Evolutionary conservation across 2,888 invertebrate species (phyloP), one percentile per base, ranked within the genome.

Genomic region (Tenthredo livida): DNA sequence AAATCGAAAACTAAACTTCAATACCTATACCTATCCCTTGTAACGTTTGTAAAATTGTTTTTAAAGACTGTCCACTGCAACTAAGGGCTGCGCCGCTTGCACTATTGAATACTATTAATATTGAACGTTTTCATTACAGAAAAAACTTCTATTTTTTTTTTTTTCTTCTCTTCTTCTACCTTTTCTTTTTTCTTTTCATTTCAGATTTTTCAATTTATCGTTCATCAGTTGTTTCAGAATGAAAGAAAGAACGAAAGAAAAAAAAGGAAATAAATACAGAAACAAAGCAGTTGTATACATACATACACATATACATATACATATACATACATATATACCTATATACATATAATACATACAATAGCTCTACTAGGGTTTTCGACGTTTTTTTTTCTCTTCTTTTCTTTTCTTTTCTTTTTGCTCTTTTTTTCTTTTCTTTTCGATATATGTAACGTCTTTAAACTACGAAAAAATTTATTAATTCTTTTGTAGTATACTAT

Each of bases 291-390:
- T n/a, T 21, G 21, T 58, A 33, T 33, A 33, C 33, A 4, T 33
- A 85, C 78, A 78, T 86, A 29, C 43, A 33, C 29, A 82, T 21
- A 84, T 77, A 77, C 21, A 84, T 73, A 58, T 29, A 65, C 77
- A 37, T 10, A 37, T 37, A 37, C 1, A 37, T 37, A 37, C 37
- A 0, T 37, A 37, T 58, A 58, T 61, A 65, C 65, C n/a, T n/a
- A 84, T 43, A 75, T 58, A 77, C 15, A 58, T 50, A 61, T 37
- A 29, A 43, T 33, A 12, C n/a, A 33, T 3, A 37, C 2, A 37
- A 37, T 61, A 25, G 61, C 21, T 61, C 61, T 58, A n/a, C 15
- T 15, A 47, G 15, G 15, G 4, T 50, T 50, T 17, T 50, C 6
- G 15, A 50, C 15, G 15, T 50, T 17, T 17, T 17, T 17, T 15